Conservation (phyloP, 2,888 invertebrate species). For the Drosophila tripunctata region DNA sequence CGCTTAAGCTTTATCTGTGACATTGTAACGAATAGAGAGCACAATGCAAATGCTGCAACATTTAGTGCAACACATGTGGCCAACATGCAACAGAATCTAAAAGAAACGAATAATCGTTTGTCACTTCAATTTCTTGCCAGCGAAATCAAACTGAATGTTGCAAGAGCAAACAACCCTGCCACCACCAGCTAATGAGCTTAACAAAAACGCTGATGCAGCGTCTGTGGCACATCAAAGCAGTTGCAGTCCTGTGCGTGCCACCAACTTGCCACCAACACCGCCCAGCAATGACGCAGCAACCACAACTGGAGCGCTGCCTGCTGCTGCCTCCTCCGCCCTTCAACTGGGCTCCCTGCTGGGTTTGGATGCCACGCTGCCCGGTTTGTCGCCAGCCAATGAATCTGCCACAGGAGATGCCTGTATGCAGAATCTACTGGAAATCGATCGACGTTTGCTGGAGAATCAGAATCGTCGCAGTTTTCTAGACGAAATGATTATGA, state of each 20-base stretch:
- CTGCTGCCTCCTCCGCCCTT: not conserved
- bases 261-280: slow-evolving; percentile 46
- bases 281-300: slow-evolving; percentile 27
- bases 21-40: slow-evolving; percentile 74
- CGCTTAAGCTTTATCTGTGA: slow-evolving; percentile 80
- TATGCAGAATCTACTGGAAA: slow-evolving; percentile 75
- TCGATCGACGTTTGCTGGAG: slow-evolving; percentile 81
- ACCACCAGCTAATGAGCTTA: slow-evolving; percentile 42
- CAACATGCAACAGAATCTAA: slow-evolving; percentile 80
- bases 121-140: slow-evolving; percentile 80
- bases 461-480: slow-evolving; percentile 81
- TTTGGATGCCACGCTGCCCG: slow-evolving; percentile 28
- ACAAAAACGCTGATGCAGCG: slow-evolving; percentile 55
- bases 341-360: slow-evolving; percentile 30
- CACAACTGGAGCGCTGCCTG: not conserved
- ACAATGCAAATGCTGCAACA: slow-evolving; percentile 69
- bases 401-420: slow-evolving; percentile 68
- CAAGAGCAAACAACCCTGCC: slow-evolving; percentile 8
- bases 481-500: slow-evolving; percentile 83
- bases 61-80: slow-evolving; percentile 76
- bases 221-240: slow-evolving; percentile 38
- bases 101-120: slow-evolving; percentile 69
- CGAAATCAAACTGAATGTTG: slow-evolving; percentile 79
- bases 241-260: not conserved
- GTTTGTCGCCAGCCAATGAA: slow-evolving; percentile 44